Base-by-base conservation (phyloP, 2,113 vertebrate species). In the Nesogale talazaci region DNA sequence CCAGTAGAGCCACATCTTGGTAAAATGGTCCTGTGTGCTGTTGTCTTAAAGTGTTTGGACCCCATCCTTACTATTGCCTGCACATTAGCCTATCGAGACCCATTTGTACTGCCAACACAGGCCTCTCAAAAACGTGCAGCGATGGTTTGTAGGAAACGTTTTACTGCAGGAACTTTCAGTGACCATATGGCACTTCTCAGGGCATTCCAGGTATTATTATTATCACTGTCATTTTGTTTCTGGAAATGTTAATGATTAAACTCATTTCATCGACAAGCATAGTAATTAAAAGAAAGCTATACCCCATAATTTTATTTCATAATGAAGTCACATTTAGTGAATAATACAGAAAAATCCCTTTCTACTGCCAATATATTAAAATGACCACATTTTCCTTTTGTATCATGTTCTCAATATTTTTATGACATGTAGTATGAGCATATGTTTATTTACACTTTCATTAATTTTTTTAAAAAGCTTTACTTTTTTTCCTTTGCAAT, bases 141-240 rank as follows among this genome's bases (percentile, higher is more conserved):
- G 61, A 98, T 99, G 97, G 97, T 98, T 40, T 98, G 98, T 67
- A 98, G 99, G 93, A 99, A 98, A 38, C 98, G 97, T 19, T 99
- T 99, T 74, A 94, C 99, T 23, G 98, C 99, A 0, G 98, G 97
- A 90, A 98, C 98, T 1, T 99, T 99, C 96, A 99, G 99, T 69
- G 99, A 99, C 95, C 99, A 99, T 95, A 99, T 99, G 99, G 99
- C 99, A 3, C 98, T 99, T 86, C 98, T 99, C 59, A 98, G 99
- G 95, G 99, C 99, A 67, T 99, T 99, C 76, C 99, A 99, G 99
- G 99, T 99, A 97, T 38, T 77, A 7, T 57, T 78, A 12, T 46
- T 65, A 12, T 46, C 61, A 19, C 38, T 95, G 52, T 82, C 7
- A 22, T 34, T 96, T 90, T 10, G 3, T 92, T 87, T 95, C 85